These are phyloP conservation scores for Netelia inedita DNA, from an alignment of 2,888 invertebrate genomes.

Conservation along the genomic window DNA sequence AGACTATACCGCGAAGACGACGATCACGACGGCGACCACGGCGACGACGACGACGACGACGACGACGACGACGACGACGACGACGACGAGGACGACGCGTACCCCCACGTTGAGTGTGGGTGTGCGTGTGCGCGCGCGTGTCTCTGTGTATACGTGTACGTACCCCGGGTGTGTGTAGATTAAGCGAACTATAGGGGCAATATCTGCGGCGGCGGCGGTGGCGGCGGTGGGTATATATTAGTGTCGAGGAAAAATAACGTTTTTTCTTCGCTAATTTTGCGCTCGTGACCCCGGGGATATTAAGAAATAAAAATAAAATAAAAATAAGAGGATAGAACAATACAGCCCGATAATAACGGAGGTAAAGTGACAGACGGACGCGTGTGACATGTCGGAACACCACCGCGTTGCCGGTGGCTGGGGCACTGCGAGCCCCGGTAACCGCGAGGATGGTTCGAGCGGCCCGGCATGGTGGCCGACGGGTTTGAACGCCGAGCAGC, in stretches of 20 bases:
- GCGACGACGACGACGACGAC: slow-evolving; percentile 32
- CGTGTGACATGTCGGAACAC: slow-evolving; percentile 88
- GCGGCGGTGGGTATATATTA: slow-evolving; percentile 64
- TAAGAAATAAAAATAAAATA: slow-evolving; percentile 16
- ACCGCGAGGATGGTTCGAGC: slow-evolving; percentile 86
- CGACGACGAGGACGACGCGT: slow-evolving; percentile 36
- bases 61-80: slow-evolving; percentile 47
- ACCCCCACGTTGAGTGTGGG: slow-evolving; percentile 67
- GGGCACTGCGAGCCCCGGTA: slow-evolving; percentile 83
- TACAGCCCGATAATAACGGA: slow-evolving; percentile 66
- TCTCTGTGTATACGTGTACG: slow-evolving; percentile 55
- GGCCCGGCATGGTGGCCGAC: slow-evolving; percentile 87
- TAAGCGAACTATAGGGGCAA: slow-evolving; percentile 59
- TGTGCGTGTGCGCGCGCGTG: slow-evolving; percentile 55
- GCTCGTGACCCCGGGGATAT: neutral
- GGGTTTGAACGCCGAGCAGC: slow-evolving; percentile 80
- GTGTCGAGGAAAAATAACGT: slow-evolving; percentile 24
- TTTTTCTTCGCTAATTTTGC: slow-evolving; percentile 10
- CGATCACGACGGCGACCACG: slow-evolving; percentile 38
- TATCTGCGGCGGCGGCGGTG: no score
- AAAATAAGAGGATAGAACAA: slow-evolving; percentile 20
- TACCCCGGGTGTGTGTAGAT: slow-evolving; percentile 51
- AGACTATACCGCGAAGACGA: slow-evolving; percentile 43
- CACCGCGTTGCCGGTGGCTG: slow-evolving; percentile 89
- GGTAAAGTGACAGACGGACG: slow-evolving; percentile 78